These are phyloP conservation scores for Physeter macrocephalus DNA, from an alignment of 2,113 vertebrate genomes.

Conservation along the genomic window DNA sequence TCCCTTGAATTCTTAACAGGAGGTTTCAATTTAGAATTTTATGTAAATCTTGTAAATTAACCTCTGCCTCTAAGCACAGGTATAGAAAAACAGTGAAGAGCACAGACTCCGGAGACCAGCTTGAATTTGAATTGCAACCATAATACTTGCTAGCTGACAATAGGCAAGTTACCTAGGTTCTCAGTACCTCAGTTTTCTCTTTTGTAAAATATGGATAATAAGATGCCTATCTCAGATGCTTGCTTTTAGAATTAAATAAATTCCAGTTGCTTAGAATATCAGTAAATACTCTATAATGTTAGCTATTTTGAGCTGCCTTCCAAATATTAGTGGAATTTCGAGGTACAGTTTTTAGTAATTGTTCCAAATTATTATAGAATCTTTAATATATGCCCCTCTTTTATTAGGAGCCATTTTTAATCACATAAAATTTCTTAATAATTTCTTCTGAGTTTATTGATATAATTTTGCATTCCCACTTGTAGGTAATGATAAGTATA, in stretches of 20 bases:
- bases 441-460: not conserved
- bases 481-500: not conserved
- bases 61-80: not conserved
- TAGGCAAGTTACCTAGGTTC: not conserved
- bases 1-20: not conserved
- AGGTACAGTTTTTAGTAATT: not conserved
- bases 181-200: not conserved
- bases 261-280: not conserved
- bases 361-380: not conserved
- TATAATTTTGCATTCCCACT: not conserved
- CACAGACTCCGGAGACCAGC: not conserved
- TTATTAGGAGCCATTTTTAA: not conserved
- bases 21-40: not conserved
- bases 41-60: not conserved
- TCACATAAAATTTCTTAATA: not conserved
- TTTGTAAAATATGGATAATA: not conserved
- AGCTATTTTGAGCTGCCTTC: not conserved
- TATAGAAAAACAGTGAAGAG: not conserved
- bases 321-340: not conserved
- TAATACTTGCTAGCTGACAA: not conserved
- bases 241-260: not conserved
- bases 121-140: not conserved
- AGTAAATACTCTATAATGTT: not conserved
- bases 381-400: not conserved
- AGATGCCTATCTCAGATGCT: not conserved